phyloP scores from a whole-genome alignment of 2,113 vertebrate genomes.

The Phalacrocorax brasilianus region DNA sequence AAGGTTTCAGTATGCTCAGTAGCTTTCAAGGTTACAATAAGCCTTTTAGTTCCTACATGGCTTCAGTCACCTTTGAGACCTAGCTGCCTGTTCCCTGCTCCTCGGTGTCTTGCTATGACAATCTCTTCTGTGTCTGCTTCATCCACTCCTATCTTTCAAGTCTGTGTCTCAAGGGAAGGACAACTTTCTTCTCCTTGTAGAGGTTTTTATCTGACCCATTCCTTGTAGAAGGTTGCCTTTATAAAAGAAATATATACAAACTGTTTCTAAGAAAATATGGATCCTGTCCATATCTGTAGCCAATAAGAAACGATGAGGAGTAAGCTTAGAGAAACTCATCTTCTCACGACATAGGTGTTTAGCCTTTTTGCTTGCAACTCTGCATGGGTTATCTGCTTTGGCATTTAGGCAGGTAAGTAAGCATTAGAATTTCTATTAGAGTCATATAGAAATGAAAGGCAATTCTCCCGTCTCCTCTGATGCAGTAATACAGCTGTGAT shows the following conservation, averaged over 20 bases:
- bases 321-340: background rate
- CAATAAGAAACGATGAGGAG: background rate
- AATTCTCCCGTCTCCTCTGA: background rate
- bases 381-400: background rate
- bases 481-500: background rate
- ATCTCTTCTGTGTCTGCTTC: background rate
- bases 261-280: background rate
- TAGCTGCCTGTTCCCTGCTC: background rate
- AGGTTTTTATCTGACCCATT: background rate
- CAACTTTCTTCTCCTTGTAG: background rate
- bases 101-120: background rate
- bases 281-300: background rate
- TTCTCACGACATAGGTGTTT: background rate
- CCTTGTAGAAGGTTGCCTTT: background rate
- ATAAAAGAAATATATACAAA: background rate
- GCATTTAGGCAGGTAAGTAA: background rate
- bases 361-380: background rate
- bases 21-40: background rate
- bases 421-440: background rate
- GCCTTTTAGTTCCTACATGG: background rate
- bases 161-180: background rate
- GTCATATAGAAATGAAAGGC: background rate
- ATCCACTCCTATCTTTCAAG: background rate
- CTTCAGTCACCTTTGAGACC: background rate
- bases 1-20: background rate